Conservation (phyloP, 2,113 vertebrate species). For the Setophaga kirtlandii region DNA sequence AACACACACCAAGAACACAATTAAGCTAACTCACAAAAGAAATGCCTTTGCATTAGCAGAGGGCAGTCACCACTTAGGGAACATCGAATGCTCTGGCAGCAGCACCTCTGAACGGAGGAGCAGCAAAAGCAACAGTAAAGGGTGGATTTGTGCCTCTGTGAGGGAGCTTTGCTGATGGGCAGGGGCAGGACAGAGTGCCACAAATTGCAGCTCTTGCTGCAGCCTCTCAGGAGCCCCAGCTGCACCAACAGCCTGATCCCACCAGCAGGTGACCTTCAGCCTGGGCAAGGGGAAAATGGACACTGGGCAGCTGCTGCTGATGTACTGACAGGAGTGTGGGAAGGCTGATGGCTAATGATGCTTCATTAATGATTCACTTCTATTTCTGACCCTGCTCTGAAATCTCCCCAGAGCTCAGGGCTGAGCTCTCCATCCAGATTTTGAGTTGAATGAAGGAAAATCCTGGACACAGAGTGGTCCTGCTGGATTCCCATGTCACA, state of each 20-base stretch:
- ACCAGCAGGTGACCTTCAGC: not conserved
- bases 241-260: not conserved
- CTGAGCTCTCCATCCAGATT: not conserved
- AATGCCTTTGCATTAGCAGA: slow-evolving; percentile 26
- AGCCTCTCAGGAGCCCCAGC: not conserved
- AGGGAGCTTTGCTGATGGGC: not conserved
- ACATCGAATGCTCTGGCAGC: not conserved
- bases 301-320: not conserved
- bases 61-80: not conserved
- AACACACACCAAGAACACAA: not conserved
- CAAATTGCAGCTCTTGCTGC: not conserved
- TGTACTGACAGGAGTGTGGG: not conserved
- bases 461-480: not conserved
- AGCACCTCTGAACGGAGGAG: not conserved
- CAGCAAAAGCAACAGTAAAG: not conserved
- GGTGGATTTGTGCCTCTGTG: not conserved
- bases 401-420: not conserved
- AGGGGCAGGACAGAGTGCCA: not conserved
- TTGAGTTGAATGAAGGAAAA: not conserved
- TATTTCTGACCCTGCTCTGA: not conserved
- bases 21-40: slow-evolving; percentile 19
- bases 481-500: not conserved
- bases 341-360: not conserved
- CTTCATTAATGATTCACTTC: not conserved
- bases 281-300: not conserved